Conservation (phyloP, 1,140 invertebrate species). For the Bathynomus jamesi region DNA sequence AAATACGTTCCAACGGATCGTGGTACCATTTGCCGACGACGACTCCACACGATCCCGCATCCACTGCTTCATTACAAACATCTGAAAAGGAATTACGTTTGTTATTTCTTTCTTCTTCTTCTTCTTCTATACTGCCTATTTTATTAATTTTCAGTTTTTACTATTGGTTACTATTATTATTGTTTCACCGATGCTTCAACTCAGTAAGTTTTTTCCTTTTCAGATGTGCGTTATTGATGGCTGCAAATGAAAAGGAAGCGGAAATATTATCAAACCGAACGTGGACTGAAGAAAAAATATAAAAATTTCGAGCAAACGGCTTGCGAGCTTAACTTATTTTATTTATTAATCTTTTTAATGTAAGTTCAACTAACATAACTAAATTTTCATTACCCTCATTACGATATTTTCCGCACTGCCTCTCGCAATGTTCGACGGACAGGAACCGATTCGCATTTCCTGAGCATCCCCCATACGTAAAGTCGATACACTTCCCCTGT, state of each 20-base stretch:
- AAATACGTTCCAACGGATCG: constrained; percentile 48
- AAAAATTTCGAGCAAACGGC: too few species aligned
- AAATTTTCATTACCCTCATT: constrained; percentile 16
- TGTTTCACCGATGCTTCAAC: too few species aligned
- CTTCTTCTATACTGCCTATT: not conserved
- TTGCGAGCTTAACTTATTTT: constrained; percentile 38
- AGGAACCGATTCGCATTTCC: constrained; percentile 71
- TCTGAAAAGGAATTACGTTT: constrained; percentile 39
- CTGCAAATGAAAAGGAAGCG: too few species aligned
- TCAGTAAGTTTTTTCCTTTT: too few species aligned
- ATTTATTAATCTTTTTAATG: constrained; percentile 13
- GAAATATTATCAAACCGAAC: too few species aligned
- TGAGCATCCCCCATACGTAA: constrained; percentile 70
- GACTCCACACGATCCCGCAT: constrained; percentile 61
- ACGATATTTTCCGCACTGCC: constrained; percentile 65
- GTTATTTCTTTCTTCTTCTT: not conserved
- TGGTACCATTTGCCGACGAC: constrained; percentile 52
- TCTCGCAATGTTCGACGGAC: constrained; percentile 65
- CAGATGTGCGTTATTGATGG: too few species aligned
- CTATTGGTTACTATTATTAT: not conserved
- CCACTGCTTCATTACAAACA: constrained; percentile 56
- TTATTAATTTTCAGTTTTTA: not conserved
- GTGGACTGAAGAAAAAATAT: too few species aligned
- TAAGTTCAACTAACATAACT: not conserved
- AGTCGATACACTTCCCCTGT: constrained; percentile 53